Conservation (phyloP, 2,888 invertebrate genomes). For the Catonia carolina region DNA sequence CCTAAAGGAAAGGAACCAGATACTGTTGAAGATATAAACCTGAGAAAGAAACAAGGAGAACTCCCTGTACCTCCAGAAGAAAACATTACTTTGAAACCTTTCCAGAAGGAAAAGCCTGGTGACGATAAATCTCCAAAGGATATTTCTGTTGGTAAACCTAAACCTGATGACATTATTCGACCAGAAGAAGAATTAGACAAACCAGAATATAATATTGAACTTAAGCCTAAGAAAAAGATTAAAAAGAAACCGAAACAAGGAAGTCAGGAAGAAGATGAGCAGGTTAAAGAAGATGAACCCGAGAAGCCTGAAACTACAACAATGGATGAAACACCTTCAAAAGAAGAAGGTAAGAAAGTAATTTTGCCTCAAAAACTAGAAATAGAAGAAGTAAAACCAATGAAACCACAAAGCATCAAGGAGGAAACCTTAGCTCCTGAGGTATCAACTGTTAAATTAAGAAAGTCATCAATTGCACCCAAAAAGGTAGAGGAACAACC, state of each 20-base stretch:
- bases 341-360: constrained; percentile 29
- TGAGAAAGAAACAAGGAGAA: constrained; percentile 43
- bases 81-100: constrained; percentile 39
- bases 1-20: constrained; percentile 35
- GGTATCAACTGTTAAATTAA: constrained; percentile 31
- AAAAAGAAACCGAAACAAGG: constrained; percentile 34
- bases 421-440: constrained; percentile 31
- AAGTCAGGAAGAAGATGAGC: constrained; percentile 34
- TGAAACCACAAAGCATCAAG: constrained; percentile 30
- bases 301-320: not conserved
- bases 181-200: constrained; percentile 28
- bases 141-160: constrained; percentile 26
- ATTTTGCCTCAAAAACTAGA: constrained; percentile 39
- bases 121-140: constrained; percentile 38
- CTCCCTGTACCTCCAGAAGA: constrained; percentile 41
- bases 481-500: constrained; percentile 31
- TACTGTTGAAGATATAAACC: constrained; percentile 39
- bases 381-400: constrained; percentile 20
- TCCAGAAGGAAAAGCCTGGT: constrained; percentile 39
- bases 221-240: constrained; percentile 29
- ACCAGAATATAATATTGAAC: constrained; percentile 1
- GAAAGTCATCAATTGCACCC: constrained; percentile 29
- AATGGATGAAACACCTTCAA: not conserved
- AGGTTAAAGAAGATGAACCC: constrained; percentile 39
- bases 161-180: constrained; percentile 32